A percentile compares a stretch with the other conserved stretches of the same genome.
phyloP scores from a whole-genome alignment of 2,113 vertebrate species.

The Capreolus pygargus region DNA sequence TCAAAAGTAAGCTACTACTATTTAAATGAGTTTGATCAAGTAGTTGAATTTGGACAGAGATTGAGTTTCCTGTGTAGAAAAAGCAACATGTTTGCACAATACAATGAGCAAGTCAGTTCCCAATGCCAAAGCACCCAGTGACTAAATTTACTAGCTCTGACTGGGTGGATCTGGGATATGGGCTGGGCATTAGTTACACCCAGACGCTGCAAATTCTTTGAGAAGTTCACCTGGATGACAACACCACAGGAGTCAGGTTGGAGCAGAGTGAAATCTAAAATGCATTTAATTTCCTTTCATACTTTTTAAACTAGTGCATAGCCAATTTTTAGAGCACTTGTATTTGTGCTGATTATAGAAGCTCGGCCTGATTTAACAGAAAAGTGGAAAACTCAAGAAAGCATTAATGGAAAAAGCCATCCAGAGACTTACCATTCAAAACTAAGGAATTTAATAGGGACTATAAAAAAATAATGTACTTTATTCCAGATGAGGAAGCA shows the following conservation, averaged over 20 bases:
- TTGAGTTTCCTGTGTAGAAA: background rate
- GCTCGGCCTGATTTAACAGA: background rate
- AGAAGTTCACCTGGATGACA: background rate
- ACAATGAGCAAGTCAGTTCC: background rate
- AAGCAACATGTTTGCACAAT: background rate
- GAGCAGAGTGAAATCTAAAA: background rate
- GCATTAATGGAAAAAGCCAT: background rate
- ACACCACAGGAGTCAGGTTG: background rate
- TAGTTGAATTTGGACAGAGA: slow-evolving; percentile 18
- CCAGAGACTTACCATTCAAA: background rate
- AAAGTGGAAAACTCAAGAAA: background rate
- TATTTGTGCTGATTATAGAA: background rate
- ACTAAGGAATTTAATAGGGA: background rate
- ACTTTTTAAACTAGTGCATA: background rate
- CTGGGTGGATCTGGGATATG: background rate
- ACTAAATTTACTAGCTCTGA: background rate
- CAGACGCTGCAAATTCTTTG: background rate
- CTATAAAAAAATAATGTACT: background rate
- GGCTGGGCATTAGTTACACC: background rate
- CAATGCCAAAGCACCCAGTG: background rate
- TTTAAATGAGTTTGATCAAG: slow-evolving; percentile 45
- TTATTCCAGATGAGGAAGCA: background rate
- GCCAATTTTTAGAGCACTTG: background rate
- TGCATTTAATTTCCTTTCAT: background rate
- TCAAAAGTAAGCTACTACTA: slow-evolving; percentile 37